Percentiles rank a stretch among this genome's conserved stretches.
These are phyloP conservation scores for Ciconia boyciana DNA, from an alignment of 2,113 vertebrate species.

Conservation along the genomic window DNA sequence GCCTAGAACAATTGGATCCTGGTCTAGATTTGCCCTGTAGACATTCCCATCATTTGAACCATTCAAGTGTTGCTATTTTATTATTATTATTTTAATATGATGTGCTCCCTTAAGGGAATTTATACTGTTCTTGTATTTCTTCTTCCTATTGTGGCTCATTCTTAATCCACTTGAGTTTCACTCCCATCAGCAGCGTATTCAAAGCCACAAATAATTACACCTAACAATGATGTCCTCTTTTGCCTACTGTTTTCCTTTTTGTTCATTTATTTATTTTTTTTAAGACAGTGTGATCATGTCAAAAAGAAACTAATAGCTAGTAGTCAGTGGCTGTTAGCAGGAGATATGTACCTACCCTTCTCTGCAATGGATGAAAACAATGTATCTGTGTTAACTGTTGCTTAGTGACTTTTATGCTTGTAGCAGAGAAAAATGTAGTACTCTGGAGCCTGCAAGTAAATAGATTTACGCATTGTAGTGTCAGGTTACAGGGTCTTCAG, in stretches of 20 bases:
- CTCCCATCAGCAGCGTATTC: background rate
- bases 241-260: background rate
- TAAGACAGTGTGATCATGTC: background rate
- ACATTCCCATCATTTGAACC: background rate
- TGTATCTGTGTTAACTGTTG: background rate
- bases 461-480: background rate
- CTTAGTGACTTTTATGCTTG: background rate
- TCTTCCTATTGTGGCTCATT: background rate
- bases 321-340: background rate
- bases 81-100: background rate
- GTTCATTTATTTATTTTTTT: background rate
- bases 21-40: background rate
- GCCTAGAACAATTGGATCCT: background rate
- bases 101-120: background rate
- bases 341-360: background rate
- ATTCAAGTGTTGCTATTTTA: background rate
- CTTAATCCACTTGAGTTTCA: background rate
- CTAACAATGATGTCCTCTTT: background rate
- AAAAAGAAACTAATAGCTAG: background rate
- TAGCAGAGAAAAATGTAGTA: background rate
- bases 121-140: background rate
- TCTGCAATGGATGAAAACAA: background rate
- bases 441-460: background rate
- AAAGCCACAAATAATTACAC: background rate
- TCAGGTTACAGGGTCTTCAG: background rate